These are phyloP conservation scores for Shinisaurus crocodilurus DNA, from an alignment of 2,113 vertebrate species.

Conservation along the genomic window DNA sequence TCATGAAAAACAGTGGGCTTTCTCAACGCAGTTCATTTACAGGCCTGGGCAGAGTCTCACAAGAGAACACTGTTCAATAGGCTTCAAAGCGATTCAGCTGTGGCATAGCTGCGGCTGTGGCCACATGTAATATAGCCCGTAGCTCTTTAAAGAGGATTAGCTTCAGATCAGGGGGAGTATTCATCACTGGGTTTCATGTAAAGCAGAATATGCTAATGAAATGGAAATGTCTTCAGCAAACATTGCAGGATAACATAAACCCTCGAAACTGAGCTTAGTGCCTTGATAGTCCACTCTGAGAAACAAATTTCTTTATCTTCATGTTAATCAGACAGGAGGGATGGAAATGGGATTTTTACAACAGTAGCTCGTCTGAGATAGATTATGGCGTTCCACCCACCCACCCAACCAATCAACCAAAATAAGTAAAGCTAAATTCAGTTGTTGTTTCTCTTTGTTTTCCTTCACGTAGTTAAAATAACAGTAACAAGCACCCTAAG, in stretches of 20 bases:
- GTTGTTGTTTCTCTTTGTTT: not conserved
- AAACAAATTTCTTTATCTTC: constrained; percentile 52
- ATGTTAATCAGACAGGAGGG: constrained; percentile 9
- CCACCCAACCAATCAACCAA: not conserved
- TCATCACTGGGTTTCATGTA: constrained; percentile 72
- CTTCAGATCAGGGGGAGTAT: constrained; percentile 71
- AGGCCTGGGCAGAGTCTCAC: constrained; percentile 65
- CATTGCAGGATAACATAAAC: constrained; percentile 73
- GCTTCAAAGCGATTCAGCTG: constrained; percentile 76
- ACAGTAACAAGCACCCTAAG: not conserved
- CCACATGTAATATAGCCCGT: constrained; percentile 79
- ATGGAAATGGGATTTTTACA: not conserved
- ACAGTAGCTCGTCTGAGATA: not conserved
- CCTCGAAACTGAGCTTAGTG: constrained; percentile 69
- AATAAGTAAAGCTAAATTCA: constrained; percentile 15
- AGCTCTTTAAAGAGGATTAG: constrained; percentile 85
- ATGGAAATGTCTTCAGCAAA: constrained; percentile 80
- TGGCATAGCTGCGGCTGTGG: constrained; percentile 68
- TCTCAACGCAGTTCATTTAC: constrained; percentile 57
- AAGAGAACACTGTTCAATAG: constrained; percentile 76
- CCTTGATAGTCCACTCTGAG: constrained; percentile 58
- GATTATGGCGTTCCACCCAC: not conserved
- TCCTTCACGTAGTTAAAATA: constrained; percentile 16
- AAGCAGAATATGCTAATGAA: constrained; percentile 80
- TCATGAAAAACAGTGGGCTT: constrained; percentile 59